Evolutionary conservation across 92 coral and sea anemone genomes (phyloP).

Genomic region (Bergia sp.): DNA sequence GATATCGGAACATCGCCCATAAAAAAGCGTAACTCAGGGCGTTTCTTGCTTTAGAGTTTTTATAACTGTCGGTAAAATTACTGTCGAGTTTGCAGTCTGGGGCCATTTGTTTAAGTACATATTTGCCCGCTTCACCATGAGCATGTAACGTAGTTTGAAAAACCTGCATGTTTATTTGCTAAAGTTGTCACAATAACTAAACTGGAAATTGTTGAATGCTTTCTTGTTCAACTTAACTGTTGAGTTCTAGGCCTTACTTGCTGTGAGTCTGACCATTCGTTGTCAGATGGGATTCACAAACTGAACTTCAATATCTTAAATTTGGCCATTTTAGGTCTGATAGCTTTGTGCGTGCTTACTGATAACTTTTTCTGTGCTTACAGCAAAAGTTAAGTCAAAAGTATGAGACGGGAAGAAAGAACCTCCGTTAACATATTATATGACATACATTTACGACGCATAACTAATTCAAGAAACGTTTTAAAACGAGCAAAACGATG

Average conservation of each 20-base stretch:
- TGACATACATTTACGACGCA: background rate
- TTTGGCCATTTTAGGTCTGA: background rate
- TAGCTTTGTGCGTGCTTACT: background rate
- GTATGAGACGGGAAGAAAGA: background rate
- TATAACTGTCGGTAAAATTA: background rate
- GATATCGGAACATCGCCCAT: background rate
- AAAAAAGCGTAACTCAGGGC: background rate
- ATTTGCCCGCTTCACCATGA: slow-evolving; percentile 25
- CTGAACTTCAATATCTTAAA: background rate
- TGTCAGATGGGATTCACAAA: background rate
- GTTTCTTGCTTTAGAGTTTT: background rate
- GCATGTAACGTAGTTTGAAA: slow-evolving; percentile 26
- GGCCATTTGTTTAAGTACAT: slow-evolving; percentile 13
- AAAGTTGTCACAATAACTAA: slow-evolving; percentile 14
- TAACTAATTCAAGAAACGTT: background rate
- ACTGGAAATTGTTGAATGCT: background rate
- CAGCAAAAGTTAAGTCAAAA: background rate
- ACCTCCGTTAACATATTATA: too few relatives aligned
- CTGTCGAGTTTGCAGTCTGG: background rate
- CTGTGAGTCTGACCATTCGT: background rate
- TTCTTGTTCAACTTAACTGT: background rate
- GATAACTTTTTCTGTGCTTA: background rate
- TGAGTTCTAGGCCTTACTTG: background rate
- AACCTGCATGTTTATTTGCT: slow-evolving; percentile 28
- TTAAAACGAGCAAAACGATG: background rate